These are phyloP conservation scores for Stenichneumon culpator DNA, from an alignment of 2,888 invertebrate species.

Conservation along the genomic window DNA sequence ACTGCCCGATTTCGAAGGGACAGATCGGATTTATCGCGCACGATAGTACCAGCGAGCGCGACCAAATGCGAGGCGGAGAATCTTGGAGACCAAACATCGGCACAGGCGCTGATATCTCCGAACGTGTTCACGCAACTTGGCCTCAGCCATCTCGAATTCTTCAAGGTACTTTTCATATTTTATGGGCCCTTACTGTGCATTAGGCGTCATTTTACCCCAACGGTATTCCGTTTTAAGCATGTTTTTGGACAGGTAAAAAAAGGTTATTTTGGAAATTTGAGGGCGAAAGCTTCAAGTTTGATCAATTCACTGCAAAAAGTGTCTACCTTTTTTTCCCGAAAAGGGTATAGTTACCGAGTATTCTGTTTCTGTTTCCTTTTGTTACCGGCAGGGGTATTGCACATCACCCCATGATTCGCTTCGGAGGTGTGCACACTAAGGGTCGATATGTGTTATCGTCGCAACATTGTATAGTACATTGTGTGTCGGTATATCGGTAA, in stretches of 20 bases:
- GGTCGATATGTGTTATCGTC: too few relatives aligned
- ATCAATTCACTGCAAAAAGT: too few relatives aligned
- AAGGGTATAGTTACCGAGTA: too few relatives aligned
- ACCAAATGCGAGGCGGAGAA: constrained; percentile 47
- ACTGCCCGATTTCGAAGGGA: constrained; percentile 53
- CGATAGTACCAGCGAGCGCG: constrained; percentile 39
- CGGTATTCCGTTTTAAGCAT: too few relatives aligned
- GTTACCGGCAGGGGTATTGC: too few relatives aligned
- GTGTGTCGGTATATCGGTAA: not conserved
- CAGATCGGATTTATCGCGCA: constrained; percentile 49
- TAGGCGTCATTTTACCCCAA: too few relatives aligned
- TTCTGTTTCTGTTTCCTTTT: not conserved
- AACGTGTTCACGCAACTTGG: constrained; percentile 84
- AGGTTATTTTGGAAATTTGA: too few relatives aligned
- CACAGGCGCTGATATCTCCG: constrained; percentile 83
- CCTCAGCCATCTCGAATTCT: constrained; percentile 84
- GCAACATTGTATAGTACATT: not conserved
- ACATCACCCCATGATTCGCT: too few relatives aligned
- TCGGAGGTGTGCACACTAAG: too few relatives aligned
- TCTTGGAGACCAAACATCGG: constrained; percentile 72
- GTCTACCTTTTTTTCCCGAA: too few relatives aligned
- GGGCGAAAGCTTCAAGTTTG: too few relatives aligned
- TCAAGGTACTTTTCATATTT: constrained; percentile 75
- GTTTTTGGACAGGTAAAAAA: too few relatives aligned
- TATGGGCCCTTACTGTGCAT: not conserved